These are phyloP conservation scores for Ophion ellenae DNA, from an alignment of 2,888 invertebrate genomes.

Conservation along the genomic window DNA sequence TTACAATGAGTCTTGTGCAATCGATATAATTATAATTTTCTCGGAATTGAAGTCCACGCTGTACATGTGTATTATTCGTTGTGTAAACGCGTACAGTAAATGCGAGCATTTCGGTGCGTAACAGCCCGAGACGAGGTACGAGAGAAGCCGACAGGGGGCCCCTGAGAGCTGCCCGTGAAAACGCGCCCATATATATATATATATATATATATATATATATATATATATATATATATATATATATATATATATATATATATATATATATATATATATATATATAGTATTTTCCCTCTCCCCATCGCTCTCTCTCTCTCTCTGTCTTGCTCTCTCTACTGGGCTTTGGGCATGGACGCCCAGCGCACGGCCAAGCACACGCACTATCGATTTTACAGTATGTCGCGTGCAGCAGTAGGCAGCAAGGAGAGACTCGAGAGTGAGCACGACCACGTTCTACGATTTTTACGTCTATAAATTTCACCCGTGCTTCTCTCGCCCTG, in stretches of 20 bases:
- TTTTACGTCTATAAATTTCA: constrained; percentile 66
- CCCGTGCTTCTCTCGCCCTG: constrained; percentile 48
- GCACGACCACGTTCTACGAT: constrained; percentile 63
- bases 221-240: too few species aligned
- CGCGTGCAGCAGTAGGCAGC: constrained; percentile 60
- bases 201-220: too few species aligned
- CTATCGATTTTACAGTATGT: constrained; percentile 68
- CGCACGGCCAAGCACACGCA: constrained; percentile 61
- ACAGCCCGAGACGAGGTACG: constrained; percentile 60
- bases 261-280: too few species aligned
- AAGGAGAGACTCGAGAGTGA: constrained; percentile 41
- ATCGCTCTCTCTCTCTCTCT: constrained; percentile 37
- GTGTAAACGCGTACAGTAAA: constrained; percentile 34
- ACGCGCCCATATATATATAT: constrained; percentile 31
- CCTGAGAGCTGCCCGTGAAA: constrained; percentile 59
- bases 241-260: too few species aligned
- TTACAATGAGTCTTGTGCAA: background rate
- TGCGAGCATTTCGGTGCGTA: constrained; percentile 56
- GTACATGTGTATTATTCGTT: constrained; percentile 12
- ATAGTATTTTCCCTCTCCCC: constrained; percentile 1
- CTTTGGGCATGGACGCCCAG: constrained; percentile 51
- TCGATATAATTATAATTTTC: constrained; percentile 17
- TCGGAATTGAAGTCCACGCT: background rate
- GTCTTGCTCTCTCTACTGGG: constrained; percentile 64
- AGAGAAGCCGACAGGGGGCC: constrained; percentile 54